Evolutionary conservation across 2,797 vertebrate genomes (phyloP).

Genomic region (Anomalospiza imberbis): DNA sequence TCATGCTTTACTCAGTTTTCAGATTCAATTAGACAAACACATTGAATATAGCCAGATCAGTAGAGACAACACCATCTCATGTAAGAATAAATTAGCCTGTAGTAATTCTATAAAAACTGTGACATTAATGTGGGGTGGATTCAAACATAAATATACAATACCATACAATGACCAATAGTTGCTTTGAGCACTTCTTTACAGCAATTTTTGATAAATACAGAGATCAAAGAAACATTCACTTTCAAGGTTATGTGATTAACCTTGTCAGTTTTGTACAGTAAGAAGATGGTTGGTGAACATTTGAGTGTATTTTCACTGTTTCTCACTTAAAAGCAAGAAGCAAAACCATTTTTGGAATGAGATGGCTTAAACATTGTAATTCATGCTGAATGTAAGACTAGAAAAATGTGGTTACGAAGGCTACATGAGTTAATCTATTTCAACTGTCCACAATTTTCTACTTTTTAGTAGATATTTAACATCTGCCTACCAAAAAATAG

Average conservation of each 20-base stretch:
- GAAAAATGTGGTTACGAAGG: background rate
- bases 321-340: background rate
- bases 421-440: background rate
- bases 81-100: background rate
- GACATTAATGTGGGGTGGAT: background rate
- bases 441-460: background rate
- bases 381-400: background rate
- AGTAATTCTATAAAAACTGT: background rate
- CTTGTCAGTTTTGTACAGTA: background rate
- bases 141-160: background rate
- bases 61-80: background rate
- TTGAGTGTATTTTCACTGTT: background rate
- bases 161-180: background rate
- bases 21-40: background rate
- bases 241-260: background rate
- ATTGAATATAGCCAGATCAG: background rate
- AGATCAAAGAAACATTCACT: background rate
- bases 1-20: background rate
- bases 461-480: background rate
- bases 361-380: background rate
- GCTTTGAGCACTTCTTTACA: background rate
- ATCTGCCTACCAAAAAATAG: background rate
- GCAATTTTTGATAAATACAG: background rate
- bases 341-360: background rate
- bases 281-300: background rate